A percentile compares a stretch with the other conserved stretches of the same genome.
These are phyloP conservation scores for Atrina japonica DNA, from an alignment of 2,888 invertebrate species.

Conservation along the genomic window DNA sequence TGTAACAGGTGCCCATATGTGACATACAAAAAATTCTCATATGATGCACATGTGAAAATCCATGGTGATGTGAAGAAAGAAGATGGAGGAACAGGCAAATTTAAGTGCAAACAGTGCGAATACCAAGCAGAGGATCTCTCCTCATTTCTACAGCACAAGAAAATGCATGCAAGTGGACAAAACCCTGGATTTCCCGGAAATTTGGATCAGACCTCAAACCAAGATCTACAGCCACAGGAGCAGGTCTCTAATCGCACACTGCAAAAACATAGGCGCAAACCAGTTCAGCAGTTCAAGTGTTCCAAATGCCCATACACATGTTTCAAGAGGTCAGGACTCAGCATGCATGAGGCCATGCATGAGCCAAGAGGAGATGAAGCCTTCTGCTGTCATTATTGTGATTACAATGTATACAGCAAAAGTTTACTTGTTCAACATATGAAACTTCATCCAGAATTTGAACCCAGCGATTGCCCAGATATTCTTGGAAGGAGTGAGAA, in stretches of 20 bases:
- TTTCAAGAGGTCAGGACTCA: constrained; percentile 63
- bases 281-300: constrained; percentile 71
- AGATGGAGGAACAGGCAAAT: constrained; percentile 48
- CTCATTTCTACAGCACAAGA: constrained; percentile 73
- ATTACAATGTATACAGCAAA: constrained; percentile 67
- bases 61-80: constrained; percentile 59
- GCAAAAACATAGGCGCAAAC: constrained; percentile 67
- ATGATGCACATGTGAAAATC: constrained; percentile 66
- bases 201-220: constrained; percentile 1
- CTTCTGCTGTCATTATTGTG: constrained; percentile 70
- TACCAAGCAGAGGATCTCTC: constrained; percentile 72
- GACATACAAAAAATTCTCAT: constrained; percentile 64
- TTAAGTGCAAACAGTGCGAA: constrained; percentile 73
- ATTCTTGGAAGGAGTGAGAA: constrained; percentile 18
- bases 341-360: constrained; percentile 69
- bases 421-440: constrained; percentile 71
- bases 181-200: background rate
- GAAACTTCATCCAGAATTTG: constrained; percentile 68
- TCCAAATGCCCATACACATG: constrained; percentile 72
- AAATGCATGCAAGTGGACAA: constrained; percentile 56
- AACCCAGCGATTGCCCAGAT: constrained; percentile 63
- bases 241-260: constrained; percentile 63
- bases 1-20: constrained; percentile 69
- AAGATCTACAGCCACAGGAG: constrained; percentile 30
- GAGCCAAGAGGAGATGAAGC: constrained; percentile 60